Evolutionary conservation across 2,113 vertebrate genomes (phyloP).

Genomic region (Anoura caudifer): DNA sequence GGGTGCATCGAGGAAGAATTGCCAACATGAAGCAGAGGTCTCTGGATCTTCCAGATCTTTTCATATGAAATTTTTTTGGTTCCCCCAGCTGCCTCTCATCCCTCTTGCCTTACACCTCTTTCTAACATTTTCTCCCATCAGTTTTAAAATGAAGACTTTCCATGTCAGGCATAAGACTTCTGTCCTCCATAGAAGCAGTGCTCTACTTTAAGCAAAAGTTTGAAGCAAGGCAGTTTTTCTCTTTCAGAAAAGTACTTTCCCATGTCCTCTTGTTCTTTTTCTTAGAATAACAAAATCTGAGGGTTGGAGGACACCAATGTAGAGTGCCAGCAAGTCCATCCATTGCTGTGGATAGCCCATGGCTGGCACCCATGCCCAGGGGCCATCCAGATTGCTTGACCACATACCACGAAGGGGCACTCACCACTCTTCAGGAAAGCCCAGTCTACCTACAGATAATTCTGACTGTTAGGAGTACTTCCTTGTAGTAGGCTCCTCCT

Average conservation of each 20-base stretch:
- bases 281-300: background rate
- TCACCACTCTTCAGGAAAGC: background rate
- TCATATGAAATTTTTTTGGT: slow-evolving; percentile 47
- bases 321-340: background rate
- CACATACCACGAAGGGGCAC: background rate
- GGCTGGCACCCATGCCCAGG: background rate
- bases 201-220: background rate
- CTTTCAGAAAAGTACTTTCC: background rate
- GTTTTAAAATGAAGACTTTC: slow-evolving; percentile 59
- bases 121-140: slow-evolving; percentile 62
- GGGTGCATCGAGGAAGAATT: background rate
- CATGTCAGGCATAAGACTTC: slow-evolving; percentile 19
- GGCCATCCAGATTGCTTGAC: background rate
- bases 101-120: slow-evolving; percentile 41
- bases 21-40: background rate
- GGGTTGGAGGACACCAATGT: background rate
- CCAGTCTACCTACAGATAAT: background rate
- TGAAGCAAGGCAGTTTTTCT: background rate
- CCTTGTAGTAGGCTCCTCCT: background rate
- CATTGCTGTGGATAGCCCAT: background rate
- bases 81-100: slow-evolving; percentile 27
- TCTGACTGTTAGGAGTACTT: background rate
- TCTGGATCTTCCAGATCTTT: slow-evolving; percentile 43
- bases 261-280: background rate
- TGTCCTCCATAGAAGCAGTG: background rate